Conservation (phyloP, 2,888 invertebrate species). For the Lasius fuliginosus region DNA sequence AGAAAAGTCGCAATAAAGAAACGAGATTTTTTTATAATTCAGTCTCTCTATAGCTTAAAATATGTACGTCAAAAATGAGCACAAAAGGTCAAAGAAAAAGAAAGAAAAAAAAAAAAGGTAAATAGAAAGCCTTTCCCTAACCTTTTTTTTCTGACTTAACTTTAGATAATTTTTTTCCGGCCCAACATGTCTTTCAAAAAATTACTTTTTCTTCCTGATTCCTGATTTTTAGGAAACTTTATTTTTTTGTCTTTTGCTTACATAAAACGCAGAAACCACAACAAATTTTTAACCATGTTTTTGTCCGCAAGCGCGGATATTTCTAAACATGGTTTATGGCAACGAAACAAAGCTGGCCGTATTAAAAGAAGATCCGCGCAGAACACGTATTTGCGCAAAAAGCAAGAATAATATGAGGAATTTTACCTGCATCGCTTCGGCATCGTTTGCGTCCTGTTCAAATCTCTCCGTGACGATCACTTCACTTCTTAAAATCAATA, state of each 20-base stretch:
- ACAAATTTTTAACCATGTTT: conserved; percentile 27
- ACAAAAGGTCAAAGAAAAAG: neutral
- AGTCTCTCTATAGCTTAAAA: neutral
- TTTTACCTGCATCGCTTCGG: conserved; percentile 76
- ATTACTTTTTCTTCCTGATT: neutral
- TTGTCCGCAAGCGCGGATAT: conserved; percentile 3
- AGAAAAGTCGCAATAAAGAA: neutral
- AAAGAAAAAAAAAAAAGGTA: neutral
- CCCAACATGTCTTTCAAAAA: neutral
- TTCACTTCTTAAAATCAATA: too few relatives aligned
- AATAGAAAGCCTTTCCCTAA: conserved; percentile 14
- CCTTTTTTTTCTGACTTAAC: neutral
- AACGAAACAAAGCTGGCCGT: conserved; percentile 26
- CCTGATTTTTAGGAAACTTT: neutral
- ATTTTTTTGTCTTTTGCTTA: neutral
- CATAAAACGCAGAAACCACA: conserved; percentile 1
- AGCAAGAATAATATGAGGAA: conserved; percentile 38
- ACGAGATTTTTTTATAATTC: neutral
- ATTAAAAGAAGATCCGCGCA: conserved; percentile 12
- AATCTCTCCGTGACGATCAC: conserved; percentile 23
- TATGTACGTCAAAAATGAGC: neutral
- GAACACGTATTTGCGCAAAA: neutral
- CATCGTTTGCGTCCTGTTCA: conserved; percentile 71
- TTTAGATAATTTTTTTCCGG: neutral
- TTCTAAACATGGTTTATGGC: neutral